These are phyloP conservation scores for Zoanthus gigantus DNA, from an alignment of 92 coral and sea anemone species.

Conservation along the genomic window DNA sequence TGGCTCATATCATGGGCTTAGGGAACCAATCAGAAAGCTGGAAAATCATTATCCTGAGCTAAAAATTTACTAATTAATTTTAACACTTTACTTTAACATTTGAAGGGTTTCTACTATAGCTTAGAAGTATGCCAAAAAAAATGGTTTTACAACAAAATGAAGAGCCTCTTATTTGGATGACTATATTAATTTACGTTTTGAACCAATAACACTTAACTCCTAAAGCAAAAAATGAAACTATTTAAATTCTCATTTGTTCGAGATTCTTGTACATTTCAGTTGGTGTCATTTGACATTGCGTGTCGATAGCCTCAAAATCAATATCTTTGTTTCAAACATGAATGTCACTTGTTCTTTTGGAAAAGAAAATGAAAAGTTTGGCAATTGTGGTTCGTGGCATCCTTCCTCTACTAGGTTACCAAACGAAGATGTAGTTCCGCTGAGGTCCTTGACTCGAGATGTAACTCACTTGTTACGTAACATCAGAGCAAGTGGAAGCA, in stretches of 20 bases:
- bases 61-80: too few species aligned
- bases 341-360: constrained; percentile 8
- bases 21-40: too few species aligned
- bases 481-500: constrained; percentile 26
- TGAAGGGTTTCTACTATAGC: too few species aligned
- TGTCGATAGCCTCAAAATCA: constrained; percentile 20
- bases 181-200: too few species aligned
- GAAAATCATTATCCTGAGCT: too few species aligned
- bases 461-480: constrained; percentile 14
- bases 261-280: constrained; percentile 14
- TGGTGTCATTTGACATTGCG: constrained; percentile 28
- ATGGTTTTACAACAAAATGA: too few species aligned
- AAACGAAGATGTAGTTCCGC: constrained; percentile 1
- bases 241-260: not conserved
- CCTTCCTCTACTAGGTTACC: constrained; percentile 14
- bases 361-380: constrained; percentile 25
- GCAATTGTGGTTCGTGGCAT: constrained; percentile 26
- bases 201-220: too few species aligned
- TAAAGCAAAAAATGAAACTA: too few species aligned
- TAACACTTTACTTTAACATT: too few species aligned
- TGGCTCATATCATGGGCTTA: too few species aligned
- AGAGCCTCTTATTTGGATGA: too few species aligned
- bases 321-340: constrained; percentile 4
- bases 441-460: constrained; percentile 26
- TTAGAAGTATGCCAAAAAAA: too few species aligned